Evolutionary conservation across 2,888 invertebrate genomes (phyloP), one percentile per base, ranked within the genome.

Genomic region (Ephialtes manifestator): DNA sequence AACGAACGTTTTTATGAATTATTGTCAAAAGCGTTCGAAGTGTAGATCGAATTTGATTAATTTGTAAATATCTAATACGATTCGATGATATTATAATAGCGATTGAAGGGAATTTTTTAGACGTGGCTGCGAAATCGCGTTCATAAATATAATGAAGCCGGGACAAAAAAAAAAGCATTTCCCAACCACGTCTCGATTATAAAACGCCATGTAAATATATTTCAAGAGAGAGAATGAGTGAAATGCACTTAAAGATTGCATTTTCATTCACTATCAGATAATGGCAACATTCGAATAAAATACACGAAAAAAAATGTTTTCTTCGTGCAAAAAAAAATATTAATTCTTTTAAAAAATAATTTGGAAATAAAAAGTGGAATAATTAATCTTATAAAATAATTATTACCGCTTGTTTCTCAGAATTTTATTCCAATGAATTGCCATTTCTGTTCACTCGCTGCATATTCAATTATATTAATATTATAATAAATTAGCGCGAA

Each of bases 51-150:
- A 35, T 53, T 67, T 7, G 39, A 77, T 71, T 68, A 8, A 46
- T 71, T 71, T 83, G 81, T 86, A 86, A 53, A 86, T 83, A 83
- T 15, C 15, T 10, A 28, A n/a, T 46, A 67, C 28, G 18, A 39
- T 77, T 31, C 18, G 58, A 46, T 48, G 39, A 43, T 58, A 43
- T 46, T 58, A 53, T 68, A n/a, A 3, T 65, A 39, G 35, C 60
- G 39, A 39, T 39, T 68, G 4, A 2, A 10, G 35, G 15, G n/a
- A 55, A 39, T 43, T 39, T 55, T 55, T 71, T 35, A 35, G 18
- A 31, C 71, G 31, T 71, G 20, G 35, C 31, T 35, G 53, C 53
- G 71, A 53, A 53, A 31, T 63, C 13, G 63, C 48, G 48, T 28
- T 24, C n/a, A 46, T 60, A 35, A 43, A n/a, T n/a, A 39, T 11